Base-by-base conservation (phyloP, 53 echinoderm and acorn worm species). In the Pentamera pediparva region DNA sequence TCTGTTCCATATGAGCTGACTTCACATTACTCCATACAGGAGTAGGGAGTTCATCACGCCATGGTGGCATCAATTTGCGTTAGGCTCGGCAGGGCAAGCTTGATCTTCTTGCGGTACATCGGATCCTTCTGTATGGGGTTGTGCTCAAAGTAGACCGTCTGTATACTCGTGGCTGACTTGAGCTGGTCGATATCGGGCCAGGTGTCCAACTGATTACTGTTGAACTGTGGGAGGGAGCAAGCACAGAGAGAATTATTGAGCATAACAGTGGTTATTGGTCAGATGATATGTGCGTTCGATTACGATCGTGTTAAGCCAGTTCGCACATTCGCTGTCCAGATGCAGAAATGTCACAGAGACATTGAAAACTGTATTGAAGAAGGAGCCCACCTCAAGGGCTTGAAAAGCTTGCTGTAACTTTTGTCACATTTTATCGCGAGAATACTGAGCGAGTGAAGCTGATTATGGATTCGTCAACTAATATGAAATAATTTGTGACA, bases 11-110 rank as follows among this genome's bases (percentile, higher is more conserved):
- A n/a, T n/a, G n/a, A n/a, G n/a, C n/a, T n/a, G n/a, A n/a, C n/a
- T n/a, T n/a, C n/a, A n/a, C n/a, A n/a, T n/a, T n/a, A n/a, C n/a
- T n/a, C n/a, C n/a, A n/a, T n/a, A n/a, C n/a, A n/a, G n/a, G n/a
- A n/a, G n/a, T n/a, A n/a, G n/a, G n/a, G n/a, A n/a, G n/a, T n/a
- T n/a, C n/a, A n/a, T n/a, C n/a, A n/a, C n/a, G n/a, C n/a, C n/a
- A n/a, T n/a, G 1, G 88, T 95, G 48, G 96, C 96, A 80, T 95
- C 96, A 53, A 95, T 95, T 38, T 95, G 96, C 13, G 71, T 87
- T 32, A 95, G 41, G 12, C 74, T 62, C 11, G 90, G 87, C 7
- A 94, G 72, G 6, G 94, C 78, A 55, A 95, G 57, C 40, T 90
- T 87, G 9, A 95, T 59, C 60, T 95, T 95, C 38, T 82, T 87